Percentiles rank a stretch among this genome's conserved stretches.
Evolutionary conservation across 2,888 invertebrate genomes (phyloP).

Genomic region (Netelia fuscicornis): DNA sequence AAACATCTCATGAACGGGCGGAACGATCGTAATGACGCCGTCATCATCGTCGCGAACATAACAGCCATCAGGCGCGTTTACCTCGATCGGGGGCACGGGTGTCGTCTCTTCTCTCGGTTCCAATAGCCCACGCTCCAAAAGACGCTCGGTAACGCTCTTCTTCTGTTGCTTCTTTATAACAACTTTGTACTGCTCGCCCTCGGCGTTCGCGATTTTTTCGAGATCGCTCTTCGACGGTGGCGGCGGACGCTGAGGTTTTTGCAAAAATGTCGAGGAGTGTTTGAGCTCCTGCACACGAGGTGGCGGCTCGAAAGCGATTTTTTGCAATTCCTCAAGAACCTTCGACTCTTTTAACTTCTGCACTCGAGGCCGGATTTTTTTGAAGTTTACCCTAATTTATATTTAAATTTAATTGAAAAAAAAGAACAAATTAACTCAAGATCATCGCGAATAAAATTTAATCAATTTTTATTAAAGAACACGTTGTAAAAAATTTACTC

Average conservation of each 20-base stretch:
- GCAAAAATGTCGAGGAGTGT: slow-evolving; percentile 89
- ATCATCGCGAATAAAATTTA: background rate
- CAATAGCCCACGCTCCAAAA: slow-evolving; percentile 79
- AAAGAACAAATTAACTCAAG: background rate
- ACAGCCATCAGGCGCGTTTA: slow-evolving; percentile 42
- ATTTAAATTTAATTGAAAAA: background rate
- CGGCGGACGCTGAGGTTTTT: slow-evolving; percentile 90
- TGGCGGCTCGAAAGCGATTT: slow-evolving; percentile 78
- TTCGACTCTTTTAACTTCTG: slow-evolving; percentile 89
- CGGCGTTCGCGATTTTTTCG: slow-evolving; percentile 66
- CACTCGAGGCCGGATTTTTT: slow-evolving; percentile 89
- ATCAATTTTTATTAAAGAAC: background rate
- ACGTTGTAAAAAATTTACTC: slow-evolving; percentile 52
- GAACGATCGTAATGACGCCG: slow-evolving; percentile 15
- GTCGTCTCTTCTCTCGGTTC: slow-evolving; percentile 77
- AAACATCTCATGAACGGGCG: slow-evolving; percentile 42
- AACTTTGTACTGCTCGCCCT: slow-evolving; percentile 78
- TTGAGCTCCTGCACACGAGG: slow-evolving; percentile 78
- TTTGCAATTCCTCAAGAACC: slow-evolving; percentile 87
- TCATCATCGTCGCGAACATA: slow-evolving; percentile 29
- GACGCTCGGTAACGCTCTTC: slow-evolving; percentile 79
- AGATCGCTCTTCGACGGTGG: slow-evolving; percentile 84
- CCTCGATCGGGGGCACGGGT: slow-evolving; percentile 74
- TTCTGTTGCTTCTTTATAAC: slow-evolving; percentile 82
- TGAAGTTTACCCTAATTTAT: slow-evolving; percentile 89